These are phyloP conservation scores for Aplocera efformata DNA, from an alignment of 2,888 invertebrate genomes.

Conservation along the genomic window DNA sequence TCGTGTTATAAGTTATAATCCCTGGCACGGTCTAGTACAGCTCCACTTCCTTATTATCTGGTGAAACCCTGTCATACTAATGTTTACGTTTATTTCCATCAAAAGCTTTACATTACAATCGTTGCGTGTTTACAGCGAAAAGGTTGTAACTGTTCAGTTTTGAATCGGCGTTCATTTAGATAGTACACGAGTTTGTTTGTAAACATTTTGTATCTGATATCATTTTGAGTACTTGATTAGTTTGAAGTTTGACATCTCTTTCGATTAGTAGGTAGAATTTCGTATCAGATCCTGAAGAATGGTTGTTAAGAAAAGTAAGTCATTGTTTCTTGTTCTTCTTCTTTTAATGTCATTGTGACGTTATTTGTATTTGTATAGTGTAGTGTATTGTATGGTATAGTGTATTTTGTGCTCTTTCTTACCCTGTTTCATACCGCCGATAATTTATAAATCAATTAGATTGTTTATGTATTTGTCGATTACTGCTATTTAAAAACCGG, in stretches of 20 bases:
- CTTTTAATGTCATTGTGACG: too few relatives aligned
- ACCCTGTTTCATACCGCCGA: too few relatives aligned
- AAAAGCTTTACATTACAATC: neutral
- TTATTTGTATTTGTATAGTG: too few relatives aligned
- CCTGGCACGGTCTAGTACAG: too few relatives aligned
- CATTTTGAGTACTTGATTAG: slow-evolving; percentile 9
- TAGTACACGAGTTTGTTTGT: slow-evolving; percentile 27
- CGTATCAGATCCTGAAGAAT: too few relatives aligned
- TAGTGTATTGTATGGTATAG: too few relatives aligned
- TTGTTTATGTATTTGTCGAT: too few relatives aligned
- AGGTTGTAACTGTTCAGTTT: slow-evolving; percentile 11
- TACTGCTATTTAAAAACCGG: too few relatives aligned
- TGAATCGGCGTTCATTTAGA: slow-evolving; percentile 12
- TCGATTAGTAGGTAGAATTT: slow-evolving; percentile 1
- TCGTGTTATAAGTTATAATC: too few relatives aligned
- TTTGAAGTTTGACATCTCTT: slow-evolving; percentile 14
- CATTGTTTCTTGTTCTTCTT: too few relatives aligned
- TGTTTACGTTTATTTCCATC: slow-evolving; percentile 8
- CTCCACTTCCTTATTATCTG: slow-evolving; percentile 2
- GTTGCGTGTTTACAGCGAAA: slow-evolving; percentile 2
- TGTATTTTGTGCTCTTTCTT: too few relatives aligned
- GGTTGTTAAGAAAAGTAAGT: neutral
- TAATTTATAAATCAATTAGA: too few relatives aligned
- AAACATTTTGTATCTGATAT: slow-evolving; percentile 21
- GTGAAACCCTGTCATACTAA: slow-evolving; percentile 10